A percentile compares a stretch with the other conserved stretches of the same genome.
Conservation (phyloP, 1,140 invertebrate species). For the Cyrtorhinus lividipennis region DNA sequence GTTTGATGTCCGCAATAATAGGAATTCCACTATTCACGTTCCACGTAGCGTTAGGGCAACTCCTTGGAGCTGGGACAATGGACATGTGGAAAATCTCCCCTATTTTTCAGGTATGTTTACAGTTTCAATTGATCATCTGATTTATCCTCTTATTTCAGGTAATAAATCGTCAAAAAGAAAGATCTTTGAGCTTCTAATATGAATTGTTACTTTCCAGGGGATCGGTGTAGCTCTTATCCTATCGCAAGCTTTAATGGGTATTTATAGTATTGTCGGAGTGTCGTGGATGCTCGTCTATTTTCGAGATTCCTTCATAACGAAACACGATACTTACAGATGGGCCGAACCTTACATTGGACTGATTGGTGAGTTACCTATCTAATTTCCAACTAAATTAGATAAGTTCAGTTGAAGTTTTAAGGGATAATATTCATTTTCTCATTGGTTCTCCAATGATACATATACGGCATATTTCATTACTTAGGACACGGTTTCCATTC, state of each 20-base stretch:
- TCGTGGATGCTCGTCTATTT: conserved; percentile 83
- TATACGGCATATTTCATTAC: no score
- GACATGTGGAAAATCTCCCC: conserved; percentile 90
- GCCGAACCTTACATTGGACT: conserved; percentile 45
- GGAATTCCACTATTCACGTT: conserved; percentile 75
- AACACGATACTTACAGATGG: conserved; percentile 67
- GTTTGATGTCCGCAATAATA: conserved; percentile 64
- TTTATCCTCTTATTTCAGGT: conserved; percentile 3
- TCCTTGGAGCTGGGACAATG: conserved; percentile 64
- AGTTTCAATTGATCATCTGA: background rate
- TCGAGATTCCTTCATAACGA: conserved; percentile 73
- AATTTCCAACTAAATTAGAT: background rate
- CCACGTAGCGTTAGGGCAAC: conserved; percentile 70
- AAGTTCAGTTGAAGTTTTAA: background rate
- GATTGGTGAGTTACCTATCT: conserved; percentile 5
- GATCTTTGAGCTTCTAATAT: background rate
- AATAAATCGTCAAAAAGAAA: conserved; percentile 9
- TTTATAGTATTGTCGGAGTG: conserved; percentile 72
- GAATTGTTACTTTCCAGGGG: conserved; percentile 35
- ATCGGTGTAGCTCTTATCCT: conserved; percentile 68
- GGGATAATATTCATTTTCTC: no score
- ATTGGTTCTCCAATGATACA: no score
- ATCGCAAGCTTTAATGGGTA: conserved; percentile 62
- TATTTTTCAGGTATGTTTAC: conserved; percentile 50
- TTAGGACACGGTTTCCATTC: no score